Evolutionary conservation across 2,888 invertebrate species (phyloP).

Genomic region (Serripes groenlandicus): DNA sequence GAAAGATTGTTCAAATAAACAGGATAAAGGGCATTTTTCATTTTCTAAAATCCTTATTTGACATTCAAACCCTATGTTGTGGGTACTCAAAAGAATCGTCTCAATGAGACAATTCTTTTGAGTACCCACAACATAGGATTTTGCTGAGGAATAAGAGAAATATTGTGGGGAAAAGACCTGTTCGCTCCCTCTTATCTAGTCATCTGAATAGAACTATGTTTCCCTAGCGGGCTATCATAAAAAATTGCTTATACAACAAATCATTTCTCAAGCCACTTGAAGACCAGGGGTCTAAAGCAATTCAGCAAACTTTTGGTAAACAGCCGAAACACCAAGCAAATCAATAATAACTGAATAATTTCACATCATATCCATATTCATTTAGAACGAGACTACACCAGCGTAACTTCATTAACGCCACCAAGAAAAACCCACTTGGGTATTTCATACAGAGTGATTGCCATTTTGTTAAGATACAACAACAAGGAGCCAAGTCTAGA

Average conservation of each 20-base stretch:
- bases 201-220: too few species aligned
- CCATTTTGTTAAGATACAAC: background rate
- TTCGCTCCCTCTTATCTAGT: too few species aligned
- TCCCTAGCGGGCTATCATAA: background rate
- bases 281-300: constrained; percentile 12
- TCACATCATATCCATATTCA: constrained; percentile 56
- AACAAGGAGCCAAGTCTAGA: too few species aligned
- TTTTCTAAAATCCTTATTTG: too few species aligned
- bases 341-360: constrained; percentile 63
- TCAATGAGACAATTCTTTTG: too few species aligned
- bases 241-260: constrained; percentile 6
- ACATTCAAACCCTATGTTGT: too few species aligned
- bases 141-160: too few species aligned
- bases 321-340: constrained; percentile 23
- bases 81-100: too few species aligned
- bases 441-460: background rate
- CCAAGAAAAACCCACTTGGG: background rate
- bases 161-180: too few species aligned
- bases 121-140: too few species aligned
- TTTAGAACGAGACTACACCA: constrained; percentile 8
- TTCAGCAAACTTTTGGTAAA: constrained; percentile 38
- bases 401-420: constrained; percentile 12
- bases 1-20: too few species aligned
- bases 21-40: too few species aligned
- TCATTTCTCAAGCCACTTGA: background rate